Percentiles rank a stretch among this genome's conserved stretches.
phyloP scores from a whole-genome alignment of 2,888 invertebrate genomes.

The Ennomos fuscantarius region DNA sequence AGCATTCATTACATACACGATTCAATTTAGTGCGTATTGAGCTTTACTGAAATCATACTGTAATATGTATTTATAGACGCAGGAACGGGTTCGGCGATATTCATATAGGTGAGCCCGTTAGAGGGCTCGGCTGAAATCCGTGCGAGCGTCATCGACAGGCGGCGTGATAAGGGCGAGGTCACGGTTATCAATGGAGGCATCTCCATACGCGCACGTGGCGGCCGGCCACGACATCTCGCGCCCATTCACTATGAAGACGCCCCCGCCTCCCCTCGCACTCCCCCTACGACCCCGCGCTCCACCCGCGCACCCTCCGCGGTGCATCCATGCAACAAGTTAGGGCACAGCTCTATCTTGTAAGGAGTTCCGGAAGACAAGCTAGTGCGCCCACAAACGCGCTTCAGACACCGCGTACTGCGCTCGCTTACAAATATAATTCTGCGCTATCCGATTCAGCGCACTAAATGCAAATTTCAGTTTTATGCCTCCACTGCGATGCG shows the following conservation, averaged over 20 bases:
- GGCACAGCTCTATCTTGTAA: constrained; percentile 74
- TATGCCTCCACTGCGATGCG: neutral
- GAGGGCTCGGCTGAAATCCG: constrained; percentile 45
- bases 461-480: neutral
- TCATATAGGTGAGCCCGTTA: constrained; percentile 29
- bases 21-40: no score
- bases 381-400: constrained; percentile 45
- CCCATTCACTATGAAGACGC: constrained; percentile 84
- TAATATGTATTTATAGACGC: neutral
- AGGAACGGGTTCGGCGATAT: constrained; percentile 5
- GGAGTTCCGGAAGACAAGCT: constrained; percentile 65
- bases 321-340: constrained; percentile 85
- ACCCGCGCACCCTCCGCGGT: constrained; percentile 69
- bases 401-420: constrained; percentile 13
- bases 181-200: constrained; percentile 82
- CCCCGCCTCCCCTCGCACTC: constrained; percentile 47
- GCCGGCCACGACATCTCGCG: constrained; percentile 83
- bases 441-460: constrained; percentile 1
- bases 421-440: neutral
- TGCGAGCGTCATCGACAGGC: constrained; percentile 62
- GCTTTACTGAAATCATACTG: neutral
- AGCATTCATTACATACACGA: no score
- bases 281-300: constrained; percentile 48
- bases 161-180: constrained; percentile 80
- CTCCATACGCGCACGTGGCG: constrained; percentile 81